Evolutionary conservation across 2,113 vertebrate species (phyloP), one percentile per base, ranked within the genome.

Genomic region (Seriola aureovittata): DNA sequence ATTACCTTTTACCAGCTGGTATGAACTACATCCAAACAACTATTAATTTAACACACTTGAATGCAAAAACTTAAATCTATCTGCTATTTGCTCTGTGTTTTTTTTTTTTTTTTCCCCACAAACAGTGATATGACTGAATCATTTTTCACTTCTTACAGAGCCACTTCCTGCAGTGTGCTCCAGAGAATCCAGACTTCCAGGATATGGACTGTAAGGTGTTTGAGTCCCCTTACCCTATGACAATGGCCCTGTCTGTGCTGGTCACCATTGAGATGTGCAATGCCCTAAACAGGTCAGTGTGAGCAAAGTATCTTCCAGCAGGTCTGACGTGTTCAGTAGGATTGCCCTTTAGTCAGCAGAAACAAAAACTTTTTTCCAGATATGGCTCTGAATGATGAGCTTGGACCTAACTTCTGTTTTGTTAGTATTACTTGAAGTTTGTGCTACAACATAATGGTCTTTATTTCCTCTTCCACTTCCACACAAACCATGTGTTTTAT

Each of bases 201-300:
- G 96, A 91, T 21, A 78, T 99, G 1, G 94, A 97, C 81, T 99
- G 98, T 63, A 95, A 95, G n/a, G 81, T 99, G 68, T 99, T 99
- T 82, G 98, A 98, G 90, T 99, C 98, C 5, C 98, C 98, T 0
- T 99, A 98, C 59, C 98, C 98, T 0, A 99, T 99, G 98, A 99
- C 98, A 36, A 99, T 99, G 98, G 98, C 98, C 0, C 95, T 99
- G 3, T 99, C 98, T 73, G 98, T 99, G 42, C 95, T 99, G 57
- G 98, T 99, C 81, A 99, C 98, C 85, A 99, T 99, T 62, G 98
- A 99, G 96, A 99, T 99, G 98, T 99, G 98, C 93, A 99, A 99
- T 8, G 98, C 98, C 65, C 97, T 99, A 48, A 99, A 99, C 96
- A 99, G 98, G 98, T 99, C 65, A 38, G 95, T 94, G 70, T 75